Evolutionary conservation across 2,113 vertebrate species (phyloP), one percentile per base, ranked within the genome.

Genomic region (Dasyurus viverrinus): DNA sequence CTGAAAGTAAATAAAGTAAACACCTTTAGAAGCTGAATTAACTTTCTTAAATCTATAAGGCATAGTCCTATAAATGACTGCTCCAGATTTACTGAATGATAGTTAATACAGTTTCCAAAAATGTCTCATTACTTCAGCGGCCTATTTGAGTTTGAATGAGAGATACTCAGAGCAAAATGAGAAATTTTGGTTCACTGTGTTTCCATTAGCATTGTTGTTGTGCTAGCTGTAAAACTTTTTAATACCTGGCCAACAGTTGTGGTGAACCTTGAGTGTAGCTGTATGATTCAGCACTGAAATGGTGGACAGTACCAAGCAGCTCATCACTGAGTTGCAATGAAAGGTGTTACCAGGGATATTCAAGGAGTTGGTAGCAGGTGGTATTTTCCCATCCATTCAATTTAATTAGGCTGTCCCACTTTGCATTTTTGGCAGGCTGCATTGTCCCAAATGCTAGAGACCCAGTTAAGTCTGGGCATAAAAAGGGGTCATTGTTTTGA

Each of bases 41-140:
- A 84, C 68, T 84, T 84, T 84, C 36, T 84, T 84, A 23, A 23
- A 84, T 42, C 6, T 23, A 42, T 84, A 23, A 84, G n/a, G 19
- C 19, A 84, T 16, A 19, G n/a, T 30, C 6, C 68, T 84, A 6
- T 8, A 84, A 84, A 42, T 84, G 93, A 19, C 50, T 96, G 50
- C 92, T 95, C 94, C n/a, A 47, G 8, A 50, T 1, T 93, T 95
- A 96, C 89, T 94, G 91, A 95, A 92, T 84, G 68, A 84, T 23
- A 42, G 68, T 84, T 84, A 84, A 84, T 84, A 42, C n/a, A 76
- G 36, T 16, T 68, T 68, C 36, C 68, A 42, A 42, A 42, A 84
- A 84, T 23, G 68, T 42, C 68, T 84, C 68, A 22, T 84, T 84
- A 84, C 68, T 42, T 84, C n/a, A n/a, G 16, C 14, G 14, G 36